Conservation (phyloP, 2,797 vertebrate genomes). For the Coregonus ussuriensis region DNA sequence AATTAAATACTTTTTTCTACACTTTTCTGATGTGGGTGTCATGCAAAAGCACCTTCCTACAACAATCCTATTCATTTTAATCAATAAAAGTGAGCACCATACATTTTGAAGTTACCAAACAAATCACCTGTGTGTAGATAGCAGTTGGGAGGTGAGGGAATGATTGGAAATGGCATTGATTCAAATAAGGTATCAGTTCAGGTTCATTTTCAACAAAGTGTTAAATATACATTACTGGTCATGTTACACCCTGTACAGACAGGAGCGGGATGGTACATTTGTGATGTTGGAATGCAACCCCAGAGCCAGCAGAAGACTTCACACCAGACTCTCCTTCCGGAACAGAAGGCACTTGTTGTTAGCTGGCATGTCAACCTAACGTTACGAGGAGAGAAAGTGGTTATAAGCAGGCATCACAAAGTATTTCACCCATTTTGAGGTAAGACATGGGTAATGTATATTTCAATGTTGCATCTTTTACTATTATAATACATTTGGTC, state of each 20-base stretch:
- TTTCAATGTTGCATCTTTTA: background rate
- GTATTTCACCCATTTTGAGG: background rate
- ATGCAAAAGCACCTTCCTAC: background rate
- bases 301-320: constrained; percentile 29
- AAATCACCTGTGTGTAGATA: constrained; percentile 17
- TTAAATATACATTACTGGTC: constrained; percentile 7
- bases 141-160: constrained; percentile 18
- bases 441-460: background rate
- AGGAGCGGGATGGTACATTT: background rate
- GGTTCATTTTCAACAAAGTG: background rate
- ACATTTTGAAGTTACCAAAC: constrained; percentile 21
- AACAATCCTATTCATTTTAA: constrained; percentile 39
- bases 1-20: background rate
- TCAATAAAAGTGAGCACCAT: constrained; percentile 42
- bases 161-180: constrained; percentile 2
- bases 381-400: constrained; percentile 12
- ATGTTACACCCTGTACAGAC: background rate
- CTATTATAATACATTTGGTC: background rate
- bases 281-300: constrained; percentile 6
- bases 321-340: constrained; percentile 83
- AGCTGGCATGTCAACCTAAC: constrained; percentile 92
- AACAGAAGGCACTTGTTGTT: constrained; percentile 97
- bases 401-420: background rate
- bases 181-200: constrained; percentile 2
- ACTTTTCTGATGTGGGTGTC: constrained; percentile 1